Evolutionary conservation across 2,797 vertebrate genomes (phyloP).

Genomic region (Sparus aurata): DNA sequence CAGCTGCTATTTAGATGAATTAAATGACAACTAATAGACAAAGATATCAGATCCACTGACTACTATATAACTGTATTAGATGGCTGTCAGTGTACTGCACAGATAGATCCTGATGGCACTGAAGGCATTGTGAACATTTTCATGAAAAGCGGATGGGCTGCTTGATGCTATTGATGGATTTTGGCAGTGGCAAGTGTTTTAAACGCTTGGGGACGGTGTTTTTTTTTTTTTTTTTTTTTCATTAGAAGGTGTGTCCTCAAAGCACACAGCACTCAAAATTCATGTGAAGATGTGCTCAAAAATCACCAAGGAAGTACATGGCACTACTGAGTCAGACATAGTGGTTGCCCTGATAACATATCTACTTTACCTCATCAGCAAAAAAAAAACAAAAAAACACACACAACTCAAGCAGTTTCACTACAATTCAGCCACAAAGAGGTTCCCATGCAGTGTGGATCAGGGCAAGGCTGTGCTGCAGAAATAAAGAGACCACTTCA

Average conservation of each 20-base stretch:
- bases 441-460: neutral
- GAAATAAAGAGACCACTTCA: neutral
- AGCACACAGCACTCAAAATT: neutral
- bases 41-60: constrained; percentile 22
- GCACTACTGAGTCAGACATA: neutral
- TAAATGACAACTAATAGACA: constrained; percentile 22
- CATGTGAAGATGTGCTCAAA: neutral
- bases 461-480: neutral
- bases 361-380: neutral
- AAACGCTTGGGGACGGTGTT: constrained; percentile 3
- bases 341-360: neutral
- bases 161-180: constrained; percentile 46
- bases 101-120: constrained; percentile 22
- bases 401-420: neutral
- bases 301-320: neutral
- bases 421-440: neutral
- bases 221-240: neutral
- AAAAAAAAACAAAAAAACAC: too few relatives aligned
- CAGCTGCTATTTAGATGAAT: constrained; percentile 1
- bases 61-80: constrained; percentile 23
- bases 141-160: constrained; percentile 41
- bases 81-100: constrained; percentile 25
- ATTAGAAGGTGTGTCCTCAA: constrained; percentile 15
- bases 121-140: constrained; percentile 31
- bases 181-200: constrained; percentile 22